Base-by-base conservation (phyloP, 1,140 invertebrate genomes). In the Sipha flava region DNA sequence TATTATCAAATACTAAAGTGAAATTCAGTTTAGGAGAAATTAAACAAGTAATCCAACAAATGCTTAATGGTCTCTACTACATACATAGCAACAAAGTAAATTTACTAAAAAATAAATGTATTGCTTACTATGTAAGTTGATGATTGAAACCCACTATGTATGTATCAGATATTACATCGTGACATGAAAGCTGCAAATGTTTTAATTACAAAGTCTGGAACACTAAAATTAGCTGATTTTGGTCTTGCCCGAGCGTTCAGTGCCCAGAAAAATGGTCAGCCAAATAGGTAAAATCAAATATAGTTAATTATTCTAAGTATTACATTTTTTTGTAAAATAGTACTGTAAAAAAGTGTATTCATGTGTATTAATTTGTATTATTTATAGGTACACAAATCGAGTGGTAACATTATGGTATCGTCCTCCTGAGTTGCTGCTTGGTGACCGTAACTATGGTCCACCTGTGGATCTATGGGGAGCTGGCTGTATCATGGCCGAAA, bases 141-240 rank as follows among this genome's bases (percentile, higher is more conserved):
- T 16, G 40, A 70, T 81, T 21, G 52, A 79, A 62, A 62, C 9
- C 7, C 2, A 70, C 45, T 9, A 29, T 34, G 26, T 29, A 31
- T 82, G 70, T 84, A 82, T 34, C 80, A 91, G 90, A 95, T 95
- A 81, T 85, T 97, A 0, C 95, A 97, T 85, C 89, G 97, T 83
- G 97, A 99, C 84, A 98, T 99, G 96, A 99, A 99, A 88, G 96
- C 98, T 57, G 97, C 98, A 0, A 99, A 99, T 89, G 96, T 99
- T 66, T 87, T 99, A 3, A 97, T 99, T 68, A 98, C 96, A 2
- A 98, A 98, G 86, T 93, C 93, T 87, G 98, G 98, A n/a, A 90
- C 95, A 29, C 84, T 97, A 26, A 97, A 97, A 85, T 84, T 97
- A 52, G 95, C 95, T n/a, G 95, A 97, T 87, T 97, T 97, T 88